phyloP scores from a whole-genome alignment of 2,113 vertebrate species.

The Corvus hawaiiensis region DNA sequence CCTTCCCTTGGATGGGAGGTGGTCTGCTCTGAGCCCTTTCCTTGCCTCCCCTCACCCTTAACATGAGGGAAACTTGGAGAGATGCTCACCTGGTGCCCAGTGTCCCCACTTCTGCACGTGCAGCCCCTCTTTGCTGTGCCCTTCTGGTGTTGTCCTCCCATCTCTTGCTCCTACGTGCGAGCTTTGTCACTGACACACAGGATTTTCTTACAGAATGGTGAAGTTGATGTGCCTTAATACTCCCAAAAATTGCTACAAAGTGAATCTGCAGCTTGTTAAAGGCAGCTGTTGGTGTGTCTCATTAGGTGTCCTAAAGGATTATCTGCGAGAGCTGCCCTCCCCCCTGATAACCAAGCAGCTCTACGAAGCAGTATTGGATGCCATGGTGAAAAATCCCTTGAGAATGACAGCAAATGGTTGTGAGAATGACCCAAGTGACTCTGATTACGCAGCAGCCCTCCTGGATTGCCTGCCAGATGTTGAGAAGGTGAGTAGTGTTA shows the following conservation, averaged over 20 bases:
- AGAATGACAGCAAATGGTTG: constrained; percentile 82
- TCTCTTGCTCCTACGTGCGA: rapidly evolving
- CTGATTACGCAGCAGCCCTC: constrained; percentile 81
- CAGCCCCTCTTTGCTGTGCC: not conserved
- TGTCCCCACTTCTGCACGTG: rapidly evolving
- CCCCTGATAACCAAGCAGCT: constrained; percentile 92
- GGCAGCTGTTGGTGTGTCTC: not conserved
- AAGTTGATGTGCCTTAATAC: not conserved
- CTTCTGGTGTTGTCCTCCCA: not conserved
- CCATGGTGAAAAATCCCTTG: constrained; percentile 87
- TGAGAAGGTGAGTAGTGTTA: constrained; percentile 80
- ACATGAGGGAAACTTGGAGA: not conserved
- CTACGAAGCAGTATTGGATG: constrained; percentile 88
- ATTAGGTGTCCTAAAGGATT: constrained; percentile 95
- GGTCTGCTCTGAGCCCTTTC: not conserved
- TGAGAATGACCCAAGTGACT: constrained; percentile 85
- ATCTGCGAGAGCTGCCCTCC: constrained; percentile 91
- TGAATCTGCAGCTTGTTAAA: not conserved
- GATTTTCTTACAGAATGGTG: not conserved
- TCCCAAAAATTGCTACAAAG: not conserved
- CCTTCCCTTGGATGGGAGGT: not conserved
- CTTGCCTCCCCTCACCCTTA: rapidly evolving
- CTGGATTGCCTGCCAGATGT: constrained; percentile 88
- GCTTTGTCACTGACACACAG: not conserved
- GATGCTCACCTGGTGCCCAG: not conserved